phyloP scores from a whole-genome alignment of 2,113 vertebrate genomes.

The Aythya baeri region DNA sequence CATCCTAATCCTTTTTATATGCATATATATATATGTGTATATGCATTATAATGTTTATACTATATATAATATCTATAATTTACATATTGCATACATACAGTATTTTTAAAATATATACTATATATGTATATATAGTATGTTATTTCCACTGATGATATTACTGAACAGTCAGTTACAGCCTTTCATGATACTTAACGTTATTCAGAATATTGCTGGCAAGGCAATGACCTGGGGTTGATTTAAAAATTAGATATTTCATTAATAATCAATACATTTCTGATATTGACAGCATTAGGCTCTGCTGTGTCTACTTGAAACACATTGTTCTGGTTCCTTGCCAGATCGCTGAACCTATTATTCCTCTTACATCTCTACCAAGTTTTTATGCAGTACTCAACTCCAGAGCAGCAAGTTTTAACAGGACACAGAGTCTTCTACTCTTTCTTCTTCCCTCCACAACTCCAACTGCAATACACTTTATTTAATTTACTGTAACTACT shows the following conservation, averaged over 20 bases:
- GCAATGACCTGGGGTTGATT: not conserved
- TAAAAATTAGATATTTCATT: not conserved
- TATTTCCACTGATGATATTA: not conserved
- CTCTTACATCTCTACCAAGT: not conserved
- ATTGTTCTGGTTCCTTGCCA: not conserved
- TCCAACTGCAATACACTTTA: not conserved
- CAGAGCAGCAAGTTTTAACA: not conserved
- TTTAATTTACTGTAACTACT: constrained; percentile 13
- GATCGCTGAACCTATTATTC: not conserved
- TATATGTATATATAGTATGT: not conserved
- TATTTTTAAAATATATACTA: not conserved
- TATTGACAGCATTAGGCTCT: not conserved
- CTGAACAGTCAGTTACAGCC: not conserved
- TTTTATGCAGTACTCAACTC: not conserved
- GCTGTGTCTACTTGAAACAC: not conserved
- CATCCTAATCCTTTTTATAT: not conserved
- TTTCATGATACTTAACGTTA: not conserved
- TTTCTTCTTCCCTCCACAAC: not conserved
- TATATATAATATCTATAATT: not conserved
- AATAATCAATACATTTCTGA: not conserved
- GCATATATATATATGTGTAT: not conserved
- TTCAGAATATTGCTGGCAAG: not conserved
- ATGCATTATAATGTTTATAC: not conserved
- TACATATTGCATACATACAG: not conserved
- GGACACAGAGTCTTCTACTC: not conserved